phyloP scores from a whole-genome alignment of 2,797 vertebrate genomes.

The Sebastes kiyomatsui region DNA sequence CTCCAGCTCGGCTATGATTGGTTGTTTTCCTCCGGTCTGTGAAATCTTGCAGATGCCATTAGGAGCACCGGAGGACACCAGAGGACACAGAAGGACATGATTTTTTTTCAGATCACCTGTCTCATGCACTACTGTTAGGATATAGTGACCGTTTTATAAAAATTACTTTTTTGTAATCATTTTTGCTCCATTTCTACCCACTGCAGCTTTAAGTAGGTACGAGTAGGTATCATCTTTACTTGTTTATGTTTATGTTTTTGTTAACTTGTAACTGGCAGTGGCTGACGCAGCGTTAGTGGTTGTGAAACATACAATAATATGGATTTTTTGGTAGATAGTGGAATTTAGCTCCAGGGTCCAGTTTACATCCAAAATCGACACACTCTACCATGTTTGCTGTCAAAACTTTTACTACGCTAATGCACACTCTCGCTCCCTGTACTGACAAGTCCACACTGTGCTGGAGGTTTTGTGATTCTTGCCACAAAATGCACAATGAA shows the following conservation, averaged over 20 bases:
- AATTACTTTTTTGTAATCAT: accelerated
- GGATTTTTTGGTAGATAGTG: neutral
- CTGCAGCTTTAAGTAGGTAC: neutral
- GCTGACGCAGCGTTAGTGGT: neutral
- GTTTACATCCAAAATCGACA: neutral
- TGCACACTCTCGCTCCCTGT: neutral
- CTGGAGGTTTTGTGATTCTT: neutral
- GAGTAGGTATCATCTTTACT: neutral
- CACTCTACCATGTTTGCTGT: neutral
- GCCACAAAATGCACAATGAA: neutral
- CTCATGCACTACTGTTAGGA: too few relatives aligned
- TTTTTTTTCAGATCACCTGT: too few relatives aligned
- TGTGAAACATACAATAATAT: neutral
- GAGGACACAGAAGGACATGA: accelerated
- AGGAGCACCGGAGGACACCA: too few relatives aligned
- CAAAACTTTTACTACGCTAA: neutral
- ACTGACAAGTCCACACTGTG: neutral
- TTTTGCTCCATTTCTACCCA: too few relatives aligned
- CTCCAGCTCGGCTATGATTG: too few relatives aligned
- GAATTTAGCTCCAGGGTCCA: neutral
- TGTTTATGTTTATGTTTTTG: neutral
- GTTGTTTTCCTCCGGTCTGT: too few relatives aligned
- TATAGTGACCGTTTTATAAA: too few relatives aligned
- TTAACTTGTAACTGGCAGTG: neutral
- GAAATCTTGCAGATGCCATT: too few relatives aligned